A percentile compares a stretch with the other conserved stretches of the same genome.
Conservation (phyloP, 2,888 invertebrate species). For the Piscicola geometra region DNA sequence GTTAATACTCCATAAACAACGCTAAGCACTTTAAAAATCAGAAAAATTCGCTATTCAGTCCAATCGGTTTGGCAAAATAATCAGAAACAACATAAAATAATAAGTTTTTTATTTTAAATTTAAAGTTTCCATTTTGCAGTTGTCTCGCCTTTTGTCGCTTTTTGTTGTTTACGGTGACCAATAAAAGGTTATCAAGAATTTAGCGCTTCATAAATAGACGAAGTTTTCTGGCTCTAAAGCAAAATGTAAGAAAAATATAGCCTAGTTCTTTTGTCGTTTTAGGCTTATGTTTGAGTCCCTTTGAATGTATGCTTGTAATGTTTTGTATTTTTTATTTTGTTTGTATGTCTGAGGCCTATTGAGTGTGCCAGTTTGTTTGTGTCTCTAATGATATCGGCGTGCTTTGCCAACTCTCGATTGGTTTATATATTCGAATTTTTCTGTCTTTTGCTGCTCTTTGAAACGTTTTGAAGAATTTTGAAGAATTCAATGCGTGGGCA, state of each 20-base stretch:
- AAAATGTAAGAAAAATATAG: neutral
- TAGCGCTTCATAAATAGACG: slow-evolving; percentile 8
- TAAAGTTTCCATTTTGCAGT: slow-evolving; percentile 6
- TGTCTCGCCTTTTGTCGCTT: slow-evolving; percentile 14
- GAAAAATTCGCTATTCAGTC: neutral
- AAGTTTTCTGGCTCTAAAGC: neutral
- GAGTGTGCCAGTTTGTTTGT: neutral
- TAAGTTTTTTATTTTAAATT: neutral
- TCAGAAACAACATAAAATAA: neutral
- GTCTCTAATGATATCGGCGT: neutral
- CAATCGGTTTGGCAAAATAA: neutral
- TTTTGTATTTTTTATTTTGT: neutral
- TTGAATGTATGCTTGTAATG: neutral
- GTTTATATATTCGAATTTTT: no score
- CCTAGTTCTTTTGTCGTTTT: neutral
- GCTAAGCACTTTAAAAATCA: neutral
- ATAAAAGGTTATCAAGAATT: slow-evolving; percentile 13
- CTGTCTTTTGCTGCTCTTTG: no score
- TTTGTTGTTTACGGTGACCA: neutral
- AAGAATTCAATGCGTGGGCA: no score
- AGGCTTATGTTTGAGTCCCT: neutral
- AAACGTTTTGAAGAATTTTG: no score
- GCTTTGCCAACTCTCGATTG: no score
- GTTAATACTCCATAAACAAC: no score
- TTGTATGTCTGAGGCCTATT: neutral